Conservation (phyloP, 2,113 vertebrate genomes). For the Scomber colias region DNA sequence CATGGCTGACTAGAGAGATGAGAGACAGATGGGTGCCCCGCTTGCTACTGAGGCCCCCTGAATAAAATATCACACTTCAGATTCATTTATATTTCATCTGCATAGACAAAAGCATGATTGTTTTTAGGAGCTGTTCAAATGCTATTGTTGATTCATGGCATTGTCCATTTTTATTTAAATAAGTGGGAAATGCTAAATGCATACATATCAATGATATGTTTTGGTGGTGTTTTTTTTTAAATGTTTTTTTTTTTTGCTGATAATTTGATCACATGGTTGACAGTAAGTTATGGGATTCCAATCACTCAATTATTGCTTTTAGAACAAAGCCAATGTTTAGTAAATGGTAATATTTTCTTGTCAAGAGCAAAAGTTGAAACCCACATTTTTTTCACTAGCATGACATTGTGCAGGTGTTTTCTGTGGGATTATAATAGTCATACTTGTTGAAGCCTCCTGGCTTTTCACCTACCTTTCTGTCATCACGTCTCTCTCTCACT, state of each 20-base stretch:
- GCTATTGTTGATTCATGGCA: constrained; percentile 42
- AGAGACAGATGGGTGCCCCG: constrained; percentile 76
- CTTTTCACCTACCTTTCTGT: too few species aligned
- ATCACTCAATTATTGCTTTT: neutral
- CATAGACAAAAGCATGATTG: constrained; percentile 53
- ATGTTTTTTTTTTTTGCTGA: too few species aligned
- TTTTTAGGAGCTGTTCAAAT: constrained; percentile 47
- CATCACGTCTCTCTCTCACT: too few species aligned
- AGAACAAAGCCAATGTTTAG: neutral
- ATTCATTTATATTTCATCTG: constrained; percentile 81
- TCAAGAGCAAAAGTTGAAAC: neutral
- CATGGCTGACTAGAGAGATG: constrained; percentile 78
- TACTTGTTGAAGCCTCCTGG: too few species aligned
- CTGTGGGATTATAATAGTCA: too few species aligned
- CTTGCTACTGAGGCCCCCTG: constrained; percentile 63
- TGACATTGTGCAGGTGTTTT: too few species aligned
- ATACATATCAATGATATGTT: too few species aligned
- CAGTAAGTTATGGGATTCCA: neutral
- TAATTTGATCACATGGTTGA: too few species aligned
- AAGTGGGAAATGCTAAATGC: neutral
- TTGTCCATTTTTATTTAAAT: constrained; percentile 8
- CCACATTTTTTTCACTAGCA: too few species aligned
- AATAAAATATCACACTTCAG: constrained; percentile 84
- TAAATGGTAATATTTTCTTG: neutral
- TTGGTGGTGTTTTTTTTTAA: too few species aligned